Evolutionary conservation across 2,113 vertebrate genomes (phyloP), one percentile per base, ranked within the genome.

Genomic region (Rhineura floridana): DNA sequence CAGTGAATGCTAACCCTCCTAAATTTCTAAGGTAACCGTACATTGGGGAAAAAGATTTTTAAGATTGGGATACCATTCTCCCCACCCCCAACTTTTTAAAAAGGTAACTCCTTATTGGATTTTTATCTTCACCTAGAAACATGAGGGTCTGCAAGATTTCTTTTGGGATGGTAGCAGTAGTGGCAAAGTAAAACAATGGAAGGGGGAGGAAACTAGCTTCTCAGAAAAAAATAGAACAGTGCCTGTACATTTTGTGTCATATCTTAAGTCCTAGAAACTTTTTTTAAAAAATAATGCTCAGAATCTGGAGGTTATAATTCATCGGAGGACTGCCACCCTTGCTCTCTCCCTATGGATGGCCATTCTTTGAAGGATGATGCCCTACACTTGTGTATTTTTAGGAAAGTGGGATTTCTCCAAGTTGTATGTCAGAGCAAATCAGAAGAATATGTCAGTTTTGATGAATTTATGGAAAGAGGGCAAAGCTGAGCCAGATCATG

Each of bases 361-460:
- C 19, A 72, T 72, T 36, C 19, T 36, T 72, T 84, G 4, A 77
- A 88, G 93, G 83, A 73, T 81, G 48, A 86, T 93, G 86, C 93
- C 94, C 90, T 77, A 91, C 88, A 87, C 89, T 93, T 91, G 88
- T 72, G 2, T 52, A 90, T 84, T 88, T 88, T 77, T 81, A 59
- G 36, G 33, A 67, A 89, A 88, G 93, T 83, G 94, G 93, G 85
- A 93, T 94, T 88, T 83, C 67, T 91, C 73, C 88, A 91, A 94
- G 94, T 94, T 94, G 90, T 77, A 91, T 87, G 88, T 88, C 91
- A 91, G 59, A 89, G 95, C 93, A 84, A 91, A 95, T 92, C 85
- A 84, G 94, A 93, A 67, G 94, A 95, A 93, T 95, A 96, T 95
- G 94, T 88, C 94, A 96, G 92, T 93, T 94, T 92, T 91, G 72